Percentiles rank a stretch among this genome's conserved stretches.
These are phyloP conservation scores for Eupithecia abbreviata DNA, from an alignment of 2,888 invertebrate species.

Conservation along the genomic window DNA sequence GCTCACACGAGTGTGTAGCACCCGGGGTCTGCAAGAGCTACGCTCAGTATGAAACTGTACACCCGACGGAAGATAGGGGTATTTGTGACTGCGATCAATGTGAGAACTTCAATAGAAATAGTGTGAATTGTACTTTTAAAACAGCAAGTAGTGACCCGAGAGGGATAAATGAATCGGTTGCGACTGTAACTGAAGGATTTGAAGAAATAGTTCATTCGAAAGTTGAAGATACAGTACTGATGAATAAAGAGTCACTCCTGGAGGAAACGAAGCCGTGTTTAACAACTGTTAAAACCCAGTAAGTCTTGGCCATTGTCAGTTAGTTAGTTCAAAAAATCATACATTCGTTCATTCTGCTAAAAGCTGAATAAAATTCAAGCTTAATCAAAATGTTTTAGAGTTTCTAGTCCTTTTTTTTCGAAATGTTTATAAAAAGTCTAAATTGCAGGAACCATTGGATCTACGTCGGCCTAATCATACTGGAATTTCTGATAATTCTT, in stretches of 20 bases:
- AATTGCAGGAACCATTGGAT: conserved; percentile 37
- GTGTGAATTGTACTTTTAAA: conserved; percentile 16
- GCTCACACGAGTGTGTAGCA: conserved; percentile 19
- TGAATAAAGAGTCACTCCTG: neutral
- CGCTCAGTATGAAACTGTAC: conserved; percentile 17
- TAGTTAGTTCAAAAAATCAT: neutral
- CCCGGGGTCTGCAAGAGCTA: conserved; percentile 27
- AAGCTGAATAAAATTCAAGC: neutral
- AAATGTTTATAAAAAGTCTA: neutral
- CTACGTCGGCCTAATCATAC: conserved; percentile 21
- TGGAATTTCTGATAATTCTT: conserved; percentile 26
- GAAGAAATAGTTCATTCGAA: neutral
- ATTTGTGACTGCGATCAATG: conserved; percentile 33
- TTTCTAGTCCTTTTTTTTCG: neutral
- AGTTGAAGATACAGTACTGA: conserved; percentile 2
- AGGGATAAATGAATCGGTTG: conserved; percentile 1
- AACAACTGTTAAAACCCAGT: neutral
- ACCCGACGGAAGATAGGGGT: conserved; percentile 20
- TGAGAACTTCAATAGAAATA: conserved; percentile 13
- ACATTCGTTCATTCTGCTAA: neutral
- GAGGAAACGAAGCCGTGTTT: neutral
- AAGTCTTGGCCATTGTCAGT: neutral
- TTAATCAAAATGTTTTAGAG: neutral
- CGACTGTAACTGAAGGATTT: neutral
- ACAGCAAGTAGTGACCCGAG: neutral